These are phyloP conservation scores for Temnothorax curvispinosus DNA, from an alignment of 1,140 invertebrate genomes.

Conservation along the genomic window DNA sequence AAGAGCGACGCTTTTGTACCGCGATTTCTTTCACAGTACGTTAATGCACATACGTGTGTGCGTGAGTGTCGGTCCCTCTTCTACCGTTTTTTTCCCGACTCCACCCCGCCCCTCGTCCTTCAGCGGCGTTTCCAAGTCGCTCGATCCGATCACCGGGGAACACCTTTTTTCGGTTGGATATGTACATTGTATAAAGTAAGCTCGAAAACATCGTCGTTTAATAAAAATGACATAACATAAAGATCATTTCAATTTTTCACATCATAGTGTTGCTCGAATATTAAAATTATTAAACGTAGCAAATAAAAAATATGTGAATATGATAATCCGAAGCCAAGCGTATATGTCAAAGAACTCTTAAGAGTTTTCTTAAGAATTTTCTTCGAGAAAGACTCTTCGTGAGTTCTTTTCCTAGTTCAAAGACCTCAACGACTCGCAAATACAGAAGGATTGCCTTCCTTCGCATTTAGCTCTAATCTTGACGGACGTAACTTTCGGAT, in stretches of 20 bases:
- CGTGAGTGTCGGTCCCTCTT: slow-evolving; percentile 41
- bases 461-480: slow-evolving; percentile 49
- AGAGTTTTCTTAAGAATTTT: not conserved
- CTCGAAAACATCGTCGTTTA: not conserved
- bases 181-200: slow-evolving; percentile 28
- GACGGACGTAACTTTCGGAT: slow-evolving; percentile 63
- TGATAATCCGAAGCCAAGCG: not conserved
- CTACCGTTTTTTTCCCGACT: slow-evolving; percentile 65
- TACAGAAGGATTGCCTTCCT: not conserved
- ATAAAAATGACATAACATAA: not conserved
- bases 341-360: not conserved
- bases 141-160: slow-evolving; percentile 45
- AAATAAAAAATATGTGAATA: not conserved
- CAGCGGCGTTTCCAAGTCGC: slow-evolving; percentile 48
- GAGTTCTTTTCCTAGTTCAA: not conserved
- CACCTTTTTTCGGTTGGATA: slow-evolving; percentile 24
- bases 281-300: not conserved
- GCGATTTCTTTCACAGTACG: slow-evolving; percentile 79
- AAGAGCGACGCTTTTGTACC: slow-evolving; percentile 81
- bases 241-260: not conserved
- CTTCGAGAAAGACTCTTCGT: not conserved
- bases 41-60: slow-evolving; percentile 33
- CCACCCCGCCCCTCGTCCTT: slow-evolving; percentile 13
- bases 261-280: not conserved
- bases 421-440: not conserved